Evolutionary conservation across 2,888 invertebrate genomes (phyloP), one percentile per base, ranked within the genome.

Genomic region (Nemapogon koenigi): DNA sequence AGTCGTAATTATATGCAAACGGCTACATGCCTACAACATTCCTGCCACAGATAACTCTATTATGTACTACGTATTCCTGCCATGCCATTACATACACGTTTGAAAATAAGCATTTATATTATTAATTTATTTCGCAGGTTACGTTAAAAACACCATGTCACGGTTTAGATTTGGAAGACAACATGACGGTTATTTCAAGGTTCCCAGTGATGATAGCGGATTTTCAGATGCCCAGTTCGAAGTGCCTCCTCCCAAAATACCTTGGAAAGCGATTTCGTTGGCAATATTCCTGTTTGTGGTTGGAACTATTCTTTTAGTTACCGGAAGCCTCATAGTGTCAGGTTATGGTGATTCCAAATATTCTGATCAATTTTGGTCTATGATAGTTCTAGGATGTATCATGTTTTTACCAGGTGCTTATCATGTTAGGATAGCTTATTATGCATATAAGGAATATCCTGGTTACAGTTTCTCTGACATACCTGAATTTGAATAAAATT

Each of bases 361-460:
- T 67, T 84, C 88, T 2, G 94, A 94, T 63, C 82, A 94, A 43
- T 86, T 91, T 61, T 94, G 92, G 91, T 94, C 94, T 1, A 83
- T 95, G 65, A 85, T 94, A 45, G 88, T 94, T 48, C 75, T 96
- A 53, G 96, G 95, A 19, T 78, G 84, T 15, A 79, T 96, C 26
- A 93, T 94, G 91, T 94, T 95, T 57, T 87, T 95, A 47, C 95
- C 95, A 1, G 95, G 94, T 27, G 89, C 90, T 37, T 95, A 95
- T 67, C 94, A 96, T 60, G 86, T 93, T 33, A 84, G 92, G 50
- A 90, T 95, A 56, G 91, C 94, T 19, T 88, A 89, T 59, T 90
- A 88, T 67, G 94, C 94, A 0, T 92, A 87, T 62, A 86, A 88
- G 49, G 86, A 90, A 55, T 88, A 89, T 55, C 88, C 88, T 37